These are phyloP conservation scores for Aporophyla nigra DNA, from an alignment of 2,888 invertebrate genomes.

Conservation along the genomic window DNA sequence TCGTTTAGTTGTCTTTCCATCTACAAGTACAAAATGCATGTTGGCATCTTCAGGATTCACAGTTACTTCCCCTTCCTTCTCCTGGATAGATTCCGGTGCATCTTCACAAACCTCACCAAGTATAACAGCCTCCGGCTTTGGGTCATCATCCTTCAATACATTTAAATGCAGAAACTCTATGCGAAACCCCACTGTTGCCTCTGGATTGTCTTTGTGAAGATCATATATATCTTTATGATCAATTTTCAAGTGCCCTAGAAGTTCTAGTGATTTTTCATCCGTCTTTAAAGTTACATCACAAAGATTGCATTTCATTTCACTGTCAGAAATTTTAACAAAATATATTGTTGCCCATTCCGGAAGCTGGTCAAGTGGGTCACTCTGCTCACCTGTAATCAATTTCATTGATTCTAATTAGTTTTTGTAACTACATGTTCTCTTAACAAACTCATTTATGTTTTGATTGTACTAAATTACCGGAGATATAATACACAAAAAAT, in stretches of 20 bases:
- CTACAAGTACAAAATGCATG: constrained; percentile 78
- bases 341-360: constrained; percentile 86
- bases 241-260: constrained; percentile 78
- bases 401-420: constrained; percentile 1
- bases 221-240: constrained; percentile 82
- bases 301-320: constrained; percentile 80
- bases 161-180: constrained; percentile 86
- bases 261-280: constrained; percentile 74
- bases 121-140: constrained; percentile 76
- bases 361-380: constrained; percentile 46
- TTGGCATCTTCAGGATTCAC: constrained; percentile 67
- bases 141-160: constrained; percentile 78
- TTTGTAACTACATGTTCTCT: not conserved
- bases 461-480: not conserved
- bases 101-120: constrained; percentile 80
- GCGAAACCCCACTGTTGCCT: constrained; percentile 82
- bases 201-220: constrained; percentile 83
- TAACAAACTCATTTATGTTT: not conserved
- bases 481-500: not conserved
- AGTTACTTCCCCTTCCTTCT: constrained; percentile 39
- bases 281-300: constrained; percentile 76
- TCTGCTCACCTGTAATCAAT: constrained; percentile 59
- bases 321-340: constrained; percentile 73
- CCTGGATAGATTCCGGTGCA: constrained; percentile 60
- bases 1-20: constrained; percentile 67